These are phyloP conservation scores for Cantharis rustica DNA, from an alignment of 2,888 invertebrate genomes.

Conservation along the genomic window DNA sequence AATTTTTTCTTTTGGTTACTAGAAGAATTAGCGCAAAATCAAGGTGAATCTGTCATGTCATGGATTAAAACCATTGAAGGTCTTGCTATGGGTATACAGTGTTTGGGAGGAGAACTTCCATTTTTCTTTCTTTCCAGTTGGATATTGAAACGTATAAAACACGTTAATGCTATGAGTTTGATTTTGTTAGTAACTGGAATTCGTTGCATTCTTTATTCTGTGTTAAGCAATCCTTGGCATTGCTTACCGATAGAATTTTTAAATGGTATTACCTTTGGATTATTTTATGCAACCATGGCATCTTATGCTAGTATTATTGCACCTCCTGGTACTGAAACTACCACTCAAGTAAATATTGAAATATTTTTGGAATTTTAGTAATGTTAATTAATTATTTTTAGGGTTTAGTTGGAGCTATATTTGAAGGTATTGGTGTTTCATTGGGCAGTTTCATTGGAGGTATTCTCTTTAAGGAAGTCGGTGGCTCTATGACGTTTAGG, in stretches of 20 bases:
- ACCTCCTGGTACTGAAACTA: slow-evolving; percentile 83
- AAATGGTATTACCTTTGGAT: slow-evolving; percentile 87
- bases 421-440: slow-evolving; percentile 85
- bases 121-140: slow-evolving; percentile 83
- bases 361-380: neutral
- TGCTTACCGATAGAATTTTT: slow-evolving; percentile 83
- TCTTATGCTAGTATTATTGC: slow-evolving; percentile 85
- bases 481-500: slow-evolving; percentile 72
- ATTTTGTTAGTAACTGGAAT: slow-evolving; percentile 80
- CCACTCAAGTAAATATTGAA: slow-evolving; percentile 70
- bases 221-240: slow-evolving; percentile 80
- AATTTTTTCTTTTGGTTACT: slow-evolving; percentile 86
- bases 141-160: slow-evolving; percentile 79
- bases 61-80: slow-evolving; percentile 59
- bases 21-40: slow-evolving; percentile 68
- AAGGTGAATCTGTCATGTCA: slow-evolving; percentile 50
- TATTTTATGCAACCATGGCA: slow-evolving; percentile 87
- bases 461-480: slow-evolving; percentile 65
- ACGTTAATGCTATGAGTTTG: slow-evolving; percentile 81
- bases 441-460: slow-evolving; percentile 82
- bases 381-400: slow-evolving; percentile 48
- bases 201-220: slow-evolving; percentile 81
- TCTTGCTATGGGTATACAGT: slow-evolving; percentile 51
- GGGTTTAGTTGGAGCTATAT: slow-evolving; percentile 85
- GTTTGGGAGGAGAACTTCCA: slow-evolving; percentile 83